Base-by-base conservation (phyloP, 1,140 invertebrate genomes). In the Drosophila obscura region DNA sequence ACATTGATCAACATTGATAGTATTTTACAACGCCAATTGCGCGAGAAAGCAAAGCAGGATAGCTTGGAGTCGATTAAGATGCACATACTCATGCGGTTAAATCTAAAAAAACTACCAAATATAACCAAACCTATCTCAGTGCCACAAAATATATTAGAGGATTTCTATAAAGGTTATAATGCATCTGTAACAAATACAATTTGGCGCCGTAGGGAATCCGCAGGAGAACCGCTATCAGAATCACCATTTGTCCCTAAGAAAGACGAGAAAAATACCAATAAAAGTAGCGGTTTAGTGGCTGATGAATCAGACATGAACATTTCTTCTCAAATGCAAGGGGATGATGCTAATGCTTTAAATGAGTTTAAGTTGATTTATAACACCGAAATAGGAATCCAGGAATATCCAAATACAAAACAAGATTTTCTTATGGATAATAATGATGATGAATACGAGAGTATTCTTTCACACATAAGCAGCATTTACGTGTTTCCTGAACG, bases 31-130 rank as follows among this genome's bases (percentile, higher is more conserved):
- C 68, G 88, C 5, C 88, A 90, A 28, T 15, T 91, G 8, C 69
- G 82, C 2, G 88, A 90, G 15, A 90, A 91, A 49, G 68, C 90
- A 1, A 90, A 91, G 26, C 61, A 80, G 11, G 89, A 91, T 46
- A 91, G 80, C 50, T 62, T 91, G 24, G 89, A 90, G 59, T 91
- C 90, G 0, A 91, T 91, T 13, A 91, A 91, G 60, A 80, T 85
- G 73, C 90, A 91, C 35, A 91, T 91, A 43, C 64, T 91, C 9
- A 72, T 90, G 77, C 77, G 90, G 2, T 65, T 91, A 24, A 80
- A 90, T 51, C 13, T 91, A 22, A 80, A 87, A 28, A 76, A 72
- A 45, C 55, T 90, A 5, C 90, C 90, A 2, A 91, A 91, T 55
- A 91, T 91, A 45, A 90, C 90, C 2, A 77, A 75, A 52, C 85